Conservation (phyloP, 2,113 vertebrate genomes). For the Catagonus wagneri region DNA sequence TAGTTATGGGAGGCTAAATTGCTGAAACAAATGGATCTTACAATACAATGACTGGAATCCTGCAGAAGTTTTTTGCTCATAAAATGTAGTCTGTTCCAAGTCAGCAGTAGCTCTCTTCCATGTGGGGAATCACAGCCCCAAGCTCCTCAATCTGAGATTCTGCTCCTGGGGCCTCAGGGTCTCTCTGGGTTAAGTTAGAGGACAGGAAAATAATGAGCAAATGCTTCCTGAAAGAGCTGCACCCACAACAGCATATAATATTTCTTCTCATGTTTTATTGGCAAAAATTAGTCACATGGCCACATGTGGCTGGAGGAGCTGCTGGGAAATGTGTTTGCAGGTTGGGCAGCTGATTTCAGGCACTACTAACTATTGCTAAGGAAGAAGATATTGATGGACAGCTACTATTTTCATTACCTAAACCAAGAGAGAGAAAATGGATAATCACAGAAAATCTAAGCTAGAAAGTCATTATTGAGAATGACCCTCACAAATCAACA, state of each 20-base stretch:
- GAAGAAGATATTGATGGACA: neutral
- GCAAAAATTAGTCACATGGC: neutral
- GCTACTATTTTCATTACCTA: neutral
- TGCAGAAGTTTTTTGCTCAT: neutral
- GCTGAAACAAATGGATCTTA: neutral
- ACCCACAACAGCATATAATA: neutral
- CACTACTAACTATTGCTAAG: neutral
- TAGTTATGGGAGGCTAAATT: neutral
- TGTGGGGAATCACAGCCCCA: neutral
- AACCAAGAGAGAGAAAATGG: neutral
- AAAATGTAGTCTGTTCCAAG: neutral
- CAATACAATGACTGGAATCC: neutral
- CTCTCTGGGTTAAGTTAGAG: neutral
- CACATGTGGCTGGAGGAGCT: neutral
- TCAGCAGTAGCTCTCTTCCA: neutral
- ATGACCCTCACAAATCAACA: neutral
- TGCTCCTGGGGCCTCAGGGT: neutral
- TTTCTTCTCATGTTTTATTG: neutral
- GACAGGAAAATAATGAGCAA: neutral
- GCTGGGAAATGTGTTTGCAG: conserved; percentile 17
- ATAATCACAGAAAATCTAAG: conserved; percentile 22
- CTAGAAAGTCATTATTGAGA: neutral
- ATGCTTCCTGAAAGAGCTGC: neutral
- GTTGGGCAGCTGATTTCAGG: neutral
- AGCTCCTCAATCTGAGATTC: neutral